Percentiles rank a stretch among this genome's conserved stretches.
phyloP scores from a whole-genome alignment of 2,888 invertebrate species.

The Leptinotarsa haldemani region DNA sequence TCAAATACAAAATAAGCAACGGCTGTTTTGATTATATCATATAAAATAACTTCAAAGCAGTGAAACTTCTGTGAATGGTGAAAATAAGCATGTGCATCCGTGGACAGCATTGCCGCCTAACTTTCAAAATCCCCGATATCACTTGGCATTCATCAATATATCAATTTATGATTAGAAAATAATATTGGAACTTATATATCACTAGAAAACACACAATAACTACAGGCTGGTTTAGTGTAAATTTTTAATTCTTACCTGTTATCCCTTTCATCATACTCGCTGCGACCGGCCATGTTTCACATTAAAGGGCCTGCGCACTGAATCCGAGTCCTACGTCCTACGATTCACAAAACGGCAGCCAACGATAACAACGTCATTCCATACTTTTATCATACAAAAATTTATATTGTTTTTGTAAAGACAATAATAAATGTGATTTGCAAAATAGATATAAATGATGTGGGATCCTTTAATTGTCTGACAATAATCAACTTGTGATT shows the following conservation, averaged over 20 bases:
- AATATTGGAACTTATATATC: conserved; percentile 23
- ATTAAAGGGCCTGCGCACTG: conserved; percentile 62
- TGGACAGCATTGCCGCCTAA: conserved; percentile 48
- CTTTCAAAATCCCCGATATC: conserved; percentile 35
- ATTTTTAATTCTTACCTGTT: conserved; percentile 74
- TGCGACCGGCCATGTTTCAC: conserved; percentile 88
- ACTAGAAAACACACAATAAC: conserved; percentile 31
- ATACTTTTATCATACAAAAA: conserved; percentile 45
- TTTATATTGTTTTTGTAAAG: conserved; percentile 26
- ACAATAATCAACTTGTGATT: conserved; percentile 17
- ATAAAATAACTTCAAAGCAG: neutral
- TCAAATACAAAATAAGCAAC: neutral
- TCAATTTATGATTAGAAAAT: conserved; percentile 5
- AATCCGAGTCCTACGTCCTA: conserved; percentile 22
- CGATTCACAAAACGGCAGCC: conserved; percentile 53
- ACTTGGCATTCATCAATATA: conserved; percentile 27
- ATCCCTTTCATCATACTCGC: conserved; percentile 84
- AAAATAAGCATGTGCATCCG: conserved; percentile 51
- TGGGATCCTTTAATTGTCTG: neutral
- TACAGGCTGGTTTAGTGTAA: conserved; percentile 40
- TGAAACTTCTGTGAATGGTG: conserved; percentile 11
- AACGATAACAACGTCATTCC: conserved; percentile 58
- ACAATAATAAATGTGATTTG: neutral
- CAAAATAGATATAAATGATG: neutral
- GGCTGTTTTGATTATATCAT: neutral